Base-by-base conservation (phyloP, 2,113 vertebrate species). In the Bos indicus region DNA sequence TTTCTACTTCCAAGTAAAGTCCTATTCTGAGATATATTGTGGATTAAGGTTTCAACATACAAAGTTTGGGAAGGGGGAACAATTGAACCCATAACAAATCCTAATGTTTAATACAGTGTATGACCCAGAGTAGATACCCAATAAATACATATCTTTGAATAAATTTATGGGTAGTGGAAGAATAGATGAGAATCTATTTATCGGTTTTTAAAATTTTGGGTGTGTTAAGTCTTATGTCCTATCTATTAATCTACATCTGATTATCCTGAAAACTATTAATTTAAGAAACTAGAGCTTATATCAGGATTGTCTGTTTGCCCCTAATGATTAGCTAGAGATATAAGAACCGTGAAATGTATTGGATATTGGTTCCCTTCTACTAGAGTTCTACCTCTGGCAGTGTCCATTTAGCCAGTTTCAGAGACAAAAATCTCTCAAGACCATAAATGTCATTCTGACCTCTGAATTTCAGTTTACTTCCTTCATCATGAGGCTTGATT, bases 391-490 rank as follows among this genome's bases (percentile, higher is more conserved):
- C 30, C 30, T 91, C 36, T 91, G 30, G 17, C 3, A 5, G 52
- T 94, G 82, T 51, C 67, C 93, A 60, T 40, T 96, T 82, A 93
- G 81, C 67, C 87, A 83, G 36, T 95, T 90, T 93, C 62, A 89
- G 71, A 97, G 89, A 91, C 28, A 46, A 62, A 87, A 93, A 91
- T 74, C 51, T 94, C 71, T 95, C 46, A 88, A 74, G n/a, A 30
- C 43, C 92, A 74, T 96, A 97, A 96, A 98, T 95, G 93, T 97
- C 96, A 93, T 90, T 93, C 71, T 97, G 67, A 97, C 89, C 97
- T 96, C 77, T 91, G 64, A 97, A 91, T 87, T 86, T 96, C 93
- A 93, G 78, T 97, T 97, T 95, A 94, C 71, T 94, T 93, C 78
- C 80, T 74, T 23, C 52, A 90, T 95, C 86, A 81, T 87, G 62